Conservation (phyloP, 2,113 vertebrate species). For the Centrocercus urophasianus region DNA sequence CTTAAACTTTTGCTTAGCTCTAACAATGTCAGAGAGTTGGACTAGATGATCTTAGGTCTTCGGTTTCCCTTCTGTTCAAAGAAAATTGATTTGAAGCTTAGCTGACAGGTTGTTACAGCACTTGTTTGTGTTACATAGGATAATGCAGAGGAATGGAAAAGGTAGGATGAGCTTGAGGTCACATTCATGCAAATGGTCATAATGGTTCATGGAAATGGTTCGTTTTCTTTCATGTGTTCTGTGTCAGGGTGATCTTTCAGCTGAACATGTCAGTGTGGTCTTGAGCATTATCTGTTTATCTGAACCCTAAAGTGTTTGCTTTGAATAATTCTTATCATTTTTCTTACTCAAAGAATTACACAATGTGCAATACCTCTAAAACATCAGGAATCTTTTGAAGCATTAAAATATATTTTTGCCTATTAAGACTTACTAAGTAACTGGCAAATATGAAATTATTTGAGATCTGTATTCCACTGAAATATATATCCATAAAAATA, state of each 20-base stretch:
- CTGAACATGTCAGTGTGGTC: conserved; percentile 42
- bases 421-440: neutral
- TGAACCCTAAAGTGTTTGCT: conserved; percentile 44
- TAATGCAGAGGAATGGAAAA: neutral
- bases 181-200: neutral
- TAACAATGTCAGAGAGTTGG: neutral
- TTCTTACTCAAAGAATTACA: neutral
- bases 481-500: neutral
- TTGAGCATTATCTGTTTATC: conserved; percentile 44
- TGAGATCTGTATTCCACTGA: neutral
- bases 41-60: neutral
- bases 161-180: neutral
- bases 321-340: conserved; percentile 43
- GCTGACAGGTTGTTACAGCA: neutral
- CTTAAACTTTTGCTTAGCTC: neutral
- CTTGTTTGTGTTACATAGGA: neutral
- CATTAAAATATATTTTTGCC: neutral
- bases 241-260: conserved; percentile 51
- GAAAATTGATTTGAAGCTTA: neutral
- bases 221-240: neutral
- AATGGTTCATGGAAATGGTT: neutral
- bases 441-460: neutral
- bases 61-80: neutral
- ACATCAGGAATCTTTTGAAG: neutral
- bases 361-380: conserved; percentile 11